Percentiles rank a stretch among this genome's conserved stretches.
Evolutionary conservation across 2,888 invertebrate genomes (phyloP).

Genomic region (Heliconius charithonia): DNA sequence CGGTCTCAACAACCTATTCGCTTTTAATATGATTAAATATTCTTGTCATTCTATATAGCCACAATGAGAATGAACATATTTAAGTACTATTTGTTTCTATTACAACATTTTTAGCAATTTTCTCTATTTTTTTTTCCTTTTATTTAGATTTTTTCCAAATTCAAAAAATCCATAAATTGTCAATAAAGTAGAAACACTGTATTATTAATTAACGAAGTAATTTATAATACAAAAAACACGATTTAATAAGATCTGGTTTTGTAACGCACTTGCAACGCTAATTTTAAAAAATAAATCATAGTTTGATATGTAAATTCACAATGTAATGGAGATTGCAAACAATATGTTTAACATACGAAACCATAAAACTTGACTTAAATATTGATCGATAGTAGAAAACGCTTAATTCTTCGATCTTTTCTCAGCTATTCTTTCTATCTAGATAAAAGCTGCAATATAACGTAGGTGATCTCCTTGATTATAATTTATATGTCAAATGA

Average conservation of each 20-base stretch:
- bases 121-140: background rate
- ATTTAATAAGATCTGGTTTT: no score
- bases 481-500: constrained; percentile 24
- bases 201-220: no score
- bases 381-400: background rate
- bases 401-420: background rate
- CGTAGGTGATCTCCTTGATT: constrained; percentile 5
- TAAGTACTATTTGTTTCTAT: no score
- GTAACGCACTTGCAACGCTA: no score
- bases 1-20: constrained; percentile 14
- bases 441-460: background rate
- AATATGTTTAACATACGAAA: background rate
- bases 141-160: background rate
- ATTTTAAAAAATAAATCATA: background rate
- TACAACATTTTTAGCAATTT: background rate
- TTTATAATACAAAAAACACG: no score
- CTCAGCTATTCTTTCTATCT: background rate
- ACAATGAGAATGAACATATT: background rate
- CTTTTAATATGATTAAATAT: constrained; percentile 7
- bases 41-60: constrained; percentile 11
- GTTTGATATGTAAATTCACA: background rate
- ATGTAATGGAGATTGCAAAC: background rate
- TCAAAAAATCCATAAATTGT: background rate
- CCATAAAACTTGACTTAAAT: background rate
- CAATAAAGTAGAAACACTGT: no score